Evolutionary conservation across 1,140 invertebrate genomes (phyloP), one percentile per base, ranked within the genome.

Genomic region (Eueides isabella): DNA sequence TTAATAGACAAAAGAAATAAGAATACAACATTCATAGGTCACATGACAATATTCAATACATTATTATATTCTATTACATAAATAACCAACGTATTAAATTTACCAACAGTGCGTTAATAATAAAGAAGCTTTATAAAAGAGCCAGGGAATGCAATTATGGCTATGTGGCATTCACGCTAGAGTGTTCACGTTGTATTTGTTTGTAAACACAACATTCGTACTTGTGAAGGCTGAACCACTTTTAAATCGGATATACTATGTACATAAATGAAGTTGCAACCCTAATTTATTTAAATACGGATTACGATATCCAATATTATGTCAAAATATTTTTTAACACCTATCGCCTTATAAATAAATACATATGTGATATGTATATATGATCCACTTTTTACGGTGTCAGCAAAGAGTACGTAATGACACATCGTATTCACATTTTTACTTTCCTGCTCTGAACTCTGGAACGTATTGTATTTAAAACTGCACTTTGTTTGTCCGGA

Each of bases 121-220:
- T 61, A 38, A 75, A 62, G 67, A 75, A 78, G 67, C 71, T 66
- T 65, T 77, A 78, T 68, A 78, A 77, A 67, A 72, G 41, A 48
- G 48, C n/a, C 67, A 69, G 44, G 11, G 71, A 74, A 77, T 82
- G 78, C 76, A 78, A 76, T 79, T 77, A 74, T 75, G 55, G 77
- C 71, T 61, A 71, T 74, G 72, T 72, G 75, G 76, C 79, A 74
- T 81, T 76, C 77, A 81, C 62, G 63, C 67, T 72, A 79, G 41
- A 76, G 75, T 75, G 77, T 77, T 82, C 79, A 82, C 78, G 82
- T 85, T 85, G 85, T 87, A 83, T 87, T 83, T 87, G 85, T 87
- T 87, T 87, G 79, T 84, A 87, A 85, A 87, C 85, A 85, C 71
- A 72, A 55, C 67, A 66, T 38, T 63, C 61, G 74, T 75, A 77